Base-by-base conservation (phyloP, 2,797 vertebrate genomes). In the Mionectes olivaceus region DNA sequence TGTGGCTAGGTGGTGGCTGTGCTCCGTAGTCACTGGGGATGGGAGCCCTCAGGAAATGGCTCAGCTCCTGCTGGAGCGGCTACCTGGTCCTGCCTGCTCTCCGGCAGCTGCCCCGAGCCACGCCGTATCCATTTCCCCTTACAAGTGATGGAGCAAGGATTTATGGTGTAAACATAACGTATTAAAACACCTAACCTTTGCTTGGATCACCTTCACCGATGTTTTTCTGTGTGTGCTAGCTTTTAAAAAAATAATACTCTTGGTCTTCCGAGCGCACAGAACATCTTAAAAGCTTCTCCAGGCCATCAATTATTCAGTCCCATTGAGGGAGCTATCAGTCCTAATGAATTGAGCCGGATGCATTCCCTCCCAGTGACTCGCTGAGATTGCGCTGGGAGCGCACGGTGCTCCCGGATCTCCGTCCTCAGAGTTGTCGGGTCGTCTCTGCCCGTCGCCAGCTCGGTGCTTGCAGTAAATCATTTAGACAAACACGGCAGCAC, bases 271-370 rank as follows among this genome's bases (percentile, higher is more conserved):
- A 97, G 97, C 91, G 3, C 85, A 76, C 87, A 35, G 95, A 97
- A 96, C 97, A 97, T 98, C 96, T 97, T 97, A 97, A 98, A 97
- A 98, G 97, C 98, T 90, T 97, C 97, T 97, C 82, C 87, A 43
- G 95, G 96, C 97, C 97, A 98, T 98, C 98, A 98, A 98, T 98
- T 98, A 98, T 98, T 98, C 98, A 98, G 90, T 91, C 96, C 97
- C 94, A 95, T 97, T 98, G 97, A 97, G 98, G 96, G 98, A 98
- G 97, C 95, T 93, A 97, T 98, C 97, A 94, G 96, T 97, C 97
- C 97, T 98, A 98, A 98, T 98, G 98, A 98, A 98, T 97, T 97
- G 98, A 97, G 95, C 86, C 79, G 96, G 97, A 96, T 95, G 97
- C 96, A 77, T 96, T 97, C 97, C 55, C 25, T 96, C 94, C 96